phyloP scores from a whole-genome alignment of 2,888 invertebrate species.

The Hypercompe scribonia region DNA sequence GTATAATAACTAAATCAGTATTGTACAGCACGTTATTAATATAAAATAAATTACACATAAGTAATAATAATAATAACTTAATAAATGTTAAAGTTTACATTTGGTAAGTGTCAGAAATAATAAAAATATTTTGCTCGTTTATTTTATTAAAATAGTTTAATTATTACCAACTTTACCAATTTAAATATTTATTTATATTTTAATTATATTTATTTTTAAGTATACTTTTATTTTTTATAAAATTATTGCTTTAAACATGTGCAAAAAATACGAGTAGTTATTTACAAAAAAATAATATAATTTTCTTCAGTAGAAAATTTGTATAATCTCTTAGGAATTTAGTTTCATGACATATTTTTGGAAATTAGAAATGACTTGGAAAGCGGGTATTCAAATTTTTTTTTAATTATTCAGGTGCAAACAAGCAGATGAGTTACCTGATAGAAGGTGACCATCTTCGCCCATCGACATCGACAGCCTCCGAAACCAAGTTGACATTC shows the following conservation, averaged over 20 bases:
- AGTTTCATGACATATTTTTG: not conserved
- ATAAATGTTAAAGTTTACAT: conserved; percentile 22
- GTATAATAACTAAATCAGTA: conserved; percentile 35
- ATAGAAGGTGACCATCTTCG: no score
- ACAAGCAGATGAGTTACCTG: no score
- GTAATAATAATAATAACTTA: conserved; percentile 29
- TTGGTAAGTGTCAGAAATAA: conserved; percentile 6
- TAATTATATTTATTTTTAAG: not conserved
- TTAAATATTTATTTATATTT: not conserved
- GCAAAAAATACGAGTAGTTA: not conserved
- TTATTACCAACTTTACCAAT: not conserved
- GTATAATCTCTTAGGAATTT: not conserved
- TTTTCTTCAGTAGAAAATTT: not conserved
- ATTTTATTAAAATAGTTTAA: not conserved
- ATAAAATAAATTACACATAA: conserved; percentile 36
- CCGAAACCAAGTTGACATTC: no score
- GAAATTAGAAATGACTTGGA: not conserved
- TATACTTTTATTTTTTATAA: not conserved
- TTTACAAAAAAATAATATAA: not conserved
- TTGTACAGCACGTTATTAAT: conserved; percentile 40
- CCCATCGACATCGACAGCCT: no score
- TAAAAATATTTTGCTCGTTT: not conserved
- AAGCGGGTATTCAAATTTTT: no score
- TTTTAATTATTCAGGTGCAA: no score
- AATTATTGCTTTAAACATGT: conserved; percentile 2